Percentiles rank a stretch among this genome's conserved stretches.
Evolutionary conservation across 2,888 invertebrate genomes (phyloP).

Genomic region (Teinopalpus imperialis): DNA sequence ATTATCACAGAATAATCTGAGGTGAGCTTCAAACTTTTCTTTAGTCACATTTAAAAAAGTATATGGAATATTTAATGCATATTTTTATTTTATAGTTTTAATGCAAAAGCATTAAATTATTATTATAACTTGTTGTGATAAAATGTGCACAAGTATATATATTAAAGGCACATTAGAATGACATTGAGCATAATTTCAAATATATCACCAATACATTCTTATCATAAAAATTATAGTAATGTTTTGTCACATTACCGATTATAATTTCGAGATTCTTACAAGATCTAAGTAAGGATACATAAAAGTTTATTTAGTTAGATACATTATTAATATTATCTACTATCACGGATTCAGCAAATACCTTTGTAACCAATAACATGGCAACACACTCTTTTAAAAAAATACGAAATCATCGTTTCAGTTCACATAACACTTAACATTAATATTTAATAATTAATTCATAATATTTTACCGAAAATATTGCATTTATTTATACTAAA

Average conservation of each 20-base stretch:
- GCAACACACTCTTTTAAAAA: slow-evolving; percentile 55
- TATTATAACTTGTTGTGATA: not conserved
- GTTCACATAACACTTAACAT: slow-evolving; percentile 57
- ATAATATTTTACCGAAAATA: slow-evolving; percentile 38
- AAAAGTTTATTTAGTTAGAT: slow-evolving; percentile 39
- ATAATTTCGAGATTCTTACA: slow-evolving; percentile 49
- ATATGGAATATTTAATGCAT: too few relatives aligned
- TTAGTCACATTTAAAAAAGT: slow-evolving; percentile 14
- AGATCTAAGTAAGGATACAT: slow-evolving; percentile 34
- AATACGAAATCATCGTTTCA: slow-evolving; percentile 43
- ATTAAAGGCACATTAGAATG: slow-evolving; percentile 67
- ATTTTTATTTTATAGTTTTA: not conserved
- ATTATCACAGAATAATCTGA: slow-evolving; percentile 80
- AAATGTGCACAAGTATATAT: not conserved
- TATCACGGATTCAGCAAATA: slow-evolving; percentile 60
- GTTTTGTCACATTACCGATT: slow-evolving; percentile 51
- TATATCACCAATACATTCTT: slow-evolving; percentile 26
- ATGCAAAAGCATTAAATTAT: not conserved
- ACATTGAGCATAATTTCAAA: slow-evolving; percentile 63
- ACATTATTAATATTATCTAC: slow-evolving; percentile 43
- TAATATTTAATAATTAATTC: slow-evolving; percentile 39
- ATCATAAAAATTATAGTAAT: slow-evolving; percentile 32
- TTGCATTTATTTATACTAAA: slow-evolving; percentile 49
- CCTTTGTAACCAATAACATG: slow-evolving; percentile 71
- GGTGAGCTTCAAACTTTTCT: slow-evolving; percentile 65